Evolutionary conservation across 2,113 vertebrate species (phyloP).

Genomic region (Eulemur macaco): DNA sequence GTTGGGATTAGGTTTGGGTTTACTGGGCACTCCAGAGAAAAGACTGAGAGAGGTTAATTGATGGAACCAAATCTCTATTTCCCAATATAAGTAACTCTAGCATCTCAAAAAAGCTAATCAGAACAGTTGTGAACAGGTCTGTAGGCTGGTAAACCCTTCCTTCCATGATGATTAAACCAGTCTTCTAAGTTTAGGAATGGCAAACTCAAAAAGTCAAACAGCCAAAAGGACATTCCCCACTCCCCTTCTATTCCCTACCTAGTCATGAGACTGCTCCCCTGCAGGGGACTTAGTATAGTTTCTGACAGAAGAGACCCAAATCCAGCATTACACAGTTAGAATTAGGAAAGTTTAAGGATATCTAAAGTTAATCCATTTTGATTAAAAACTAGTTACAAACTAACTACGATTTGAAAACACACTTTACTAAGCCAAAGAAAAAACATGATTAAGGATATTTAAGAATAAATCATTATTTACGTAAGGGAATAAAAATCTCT

Average conservation of each 20-base stretch:
- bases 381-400: neutral
- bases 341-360: neutral
- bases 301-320: neutral
- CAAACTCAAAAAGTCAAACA: neutral
- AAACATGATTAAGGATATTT: neutral
- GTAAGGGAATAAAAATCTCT: neutral
- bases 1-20: neutral
- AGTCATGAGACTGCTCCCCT: neutral
- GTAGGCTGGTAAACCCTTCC: neutral
- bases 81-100: neutral
- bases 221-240: neutral
- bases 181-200: neutral
- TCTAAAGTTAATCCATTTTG: neutral
- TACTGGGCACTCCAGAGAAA: neutral
- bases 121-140: neutral
- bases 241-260: fast-evolving
- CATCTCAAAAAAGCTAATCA: neutral
- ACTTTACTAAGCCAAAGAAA: neutral
- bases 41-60: neutral
- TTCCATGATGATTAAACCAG: neutral
- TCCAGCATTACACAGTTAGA: neutral
- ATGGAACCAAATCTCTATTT: neutral
- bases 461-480: neutral
- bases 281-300: neutral
- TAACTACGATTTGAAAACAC: neutral